Evolutionary conservation across 2,888 invertebrate genomes (phyloP).

Genomic region (Latrodectus elegans): DNA sequence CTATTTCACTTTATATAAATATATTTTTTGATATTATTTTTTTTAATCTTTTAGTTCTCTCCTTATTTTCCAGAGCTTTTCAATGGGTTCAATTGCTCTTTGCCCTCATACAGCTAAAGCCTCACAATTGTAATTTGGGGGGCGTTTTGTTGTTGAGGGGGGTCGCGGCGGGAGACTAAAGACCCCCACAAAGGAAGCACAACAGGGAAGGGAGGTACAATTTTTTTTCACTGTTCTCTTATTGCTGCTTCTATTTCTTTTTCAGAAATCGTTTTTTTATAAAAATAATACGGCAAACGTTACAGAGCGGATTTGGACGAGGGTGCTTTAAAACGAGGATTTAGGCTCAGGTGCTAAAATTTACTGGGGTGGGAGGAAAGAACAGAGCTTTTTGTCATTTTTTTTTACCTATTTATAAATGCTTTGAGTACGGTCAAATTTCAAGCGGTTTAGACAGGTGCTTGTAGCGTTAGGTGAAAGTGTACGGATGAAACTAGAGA

Average conservation of each 20-base stretch:
- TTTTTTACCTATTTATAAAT: conserved; percentile 48
- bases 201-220: conserved; percentile 21
- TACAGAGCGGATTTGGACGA: conserved; percentile 45
- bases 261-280: conserved; percentile 29
- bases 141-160: conserved; percentile 64
- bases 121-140: conserved; percentile 63
- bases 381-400: conserved; percentile 13
- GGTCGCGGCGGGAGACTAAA: conserved; percentile 43
- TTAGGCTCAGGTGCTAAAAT: conserved; percentile 43
- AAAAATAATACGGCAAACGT: conserved; percentile 54
- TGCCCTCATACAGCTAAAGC: conserved; percentile 60
- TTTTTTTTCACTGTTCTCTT: conserved; percentile 18
- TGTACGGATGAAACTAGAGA: neutral
- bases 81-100: conserved; percentile 63
- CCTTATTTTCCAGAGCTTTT: conserved; percentile 55
- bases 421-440: conserved; percentile 45
- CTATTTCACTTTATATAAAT: conserved; percentile 6
- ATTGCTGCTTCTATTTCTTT: conserved; percentile 26
- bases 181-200: conserved; percentile 54
- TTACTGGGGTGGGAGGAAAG: conserved; percentile 13
- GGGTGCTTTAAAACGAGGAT: conserved; percentile 53
- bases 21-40: conserved; percentile 57
- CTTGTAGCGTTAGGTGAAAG: conserved; percentile 12
- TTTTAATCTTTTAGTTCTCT: conserved; percentile 42
- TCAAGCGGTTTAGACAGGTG: conserved; percentile 57